Evolutionary conservation across 2,888 invertebrate genomes (phyloP).

Genomic region (Myathropa florea): DNA sequence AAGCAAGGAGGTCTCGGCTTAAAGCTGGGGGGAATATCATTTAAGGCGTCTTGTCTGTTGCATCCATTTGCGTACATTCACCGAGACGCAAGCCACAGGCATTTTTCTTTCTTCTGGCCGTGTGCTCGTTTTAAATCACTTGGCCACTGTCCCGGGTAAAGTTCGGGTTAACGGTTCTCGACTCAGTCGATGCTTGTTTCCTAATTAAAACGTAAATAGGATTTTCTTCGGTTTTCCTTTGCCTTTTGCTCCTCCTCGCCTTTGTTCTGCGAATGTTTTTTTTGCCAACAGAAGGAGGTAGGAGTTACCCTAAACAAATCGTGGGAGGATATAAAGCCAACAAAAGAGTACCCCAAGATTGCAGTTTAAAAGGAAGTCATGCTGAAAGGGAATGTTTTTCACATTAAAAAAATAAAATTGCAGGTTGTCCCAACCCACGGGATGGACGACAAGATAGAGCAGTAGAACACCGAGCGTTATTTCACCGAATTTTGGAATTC

Average conservation of each 20-base stretch:
- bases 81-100: background rate
- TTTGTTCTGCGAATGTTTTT: background rate
- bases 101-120: background rate
- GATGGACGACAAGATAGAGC: too few species aligned
- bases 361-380: background rate
- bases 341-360: background rate
- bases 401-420: too few species aligned
- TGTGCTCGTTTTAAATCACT: constrained; percentile 49
- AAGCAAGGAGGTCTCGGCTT: background rate
- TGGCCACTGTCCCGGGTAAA: constrained; percentile 27
- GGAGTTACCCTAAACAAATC: background rate
- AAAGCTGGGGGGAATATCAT: background rate
- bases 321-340: background rate
- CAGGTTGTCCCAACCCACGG: too few species aligned
- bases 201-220: constrained; percentile 64
- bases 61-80: background rate
- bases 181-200: constrained; percentile 24
- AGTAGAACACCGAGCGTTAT: too few species aligned
- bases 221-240: constrained; percentile 14
- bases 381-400: too few species aligned
- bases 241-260: background rate
- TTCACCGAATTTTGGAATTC: too few species aligned
- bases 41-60: background rate
- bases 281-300: background rate
- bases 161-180: constrained; percentile 30